Percentiles rank a stretch among this genome's conserved stretches.
Conservation (phyloP, 64 coral and sea anemone species). For the Montipora sp. region DNA sequence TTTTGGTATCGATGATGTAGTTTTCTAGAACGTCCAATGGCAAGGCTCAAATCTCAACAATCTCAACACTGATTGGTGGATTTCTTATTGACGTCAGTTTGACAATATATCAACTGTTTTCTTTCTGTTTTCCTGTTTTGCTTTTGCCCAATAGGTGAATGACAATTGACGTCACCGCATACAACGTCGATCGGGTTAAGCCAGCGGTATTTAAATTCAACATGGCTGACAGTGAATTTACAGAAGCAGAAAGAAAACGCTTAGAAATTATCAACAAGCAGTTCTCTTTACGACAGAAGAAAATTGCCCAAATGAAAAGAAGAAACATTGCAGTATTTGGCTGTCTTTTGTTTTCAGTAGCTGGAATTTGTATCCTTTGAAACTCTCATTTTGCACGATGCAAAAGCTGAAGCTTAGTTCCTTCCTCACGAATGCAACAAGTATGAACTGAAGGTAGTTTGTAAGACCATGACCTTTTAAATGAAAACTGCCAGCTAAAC, state of each 20-base stretch:
- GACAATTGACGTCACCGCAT: slow-evolving; percentile 12
- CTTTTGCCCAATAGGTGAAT: background rate
- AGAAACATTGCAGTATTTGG: slow-evolving; percentile 73
- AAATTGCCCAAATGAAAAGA: slow-evolving; percentile 50
- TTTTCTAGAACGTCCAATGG: background rate
- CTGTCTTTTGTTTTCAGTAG: slow-evolving; percentile 78
- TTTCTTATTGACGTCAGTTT: slow-evolving; percentile 40
- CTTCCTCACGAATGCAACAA: no score
- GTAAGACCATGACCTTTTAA: no score
- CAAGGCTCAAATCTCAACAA: slow-evolving; percentile 14
- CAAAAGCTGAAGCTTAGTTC: no score
- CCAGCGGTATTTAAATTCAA: slow-evolving; percentile 59
- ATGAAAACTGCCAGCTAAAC: no score
- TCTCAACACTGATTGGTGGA: slow-evolving; percentile 45
- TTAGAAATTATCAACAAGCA: slow-evolving; percentile 50
- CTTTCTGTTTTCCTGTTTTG: no score
- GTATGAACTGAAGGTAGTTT: no score
- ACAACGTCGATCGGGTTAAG: background rate
- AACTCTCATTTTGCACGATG: background rate
- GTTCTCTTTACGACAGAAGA: slow-evolving; percentile 41
- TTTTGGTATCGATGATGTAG: slow-evolving; percentile 45
- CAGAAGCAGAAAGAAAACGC: slow-evolving; percentile 45
- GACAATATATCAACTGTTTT: background rate
- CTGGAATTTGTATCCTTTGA: slow-evolving; percentile 94
- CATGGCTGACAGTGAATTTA: slow-evolving; percentile 67